Evolutionary conservation across 2,888 invertebrate genomes (phyloP), one percentile per base, ranked within the genome.

Genomic region (Calameuta idolon): DNA sequence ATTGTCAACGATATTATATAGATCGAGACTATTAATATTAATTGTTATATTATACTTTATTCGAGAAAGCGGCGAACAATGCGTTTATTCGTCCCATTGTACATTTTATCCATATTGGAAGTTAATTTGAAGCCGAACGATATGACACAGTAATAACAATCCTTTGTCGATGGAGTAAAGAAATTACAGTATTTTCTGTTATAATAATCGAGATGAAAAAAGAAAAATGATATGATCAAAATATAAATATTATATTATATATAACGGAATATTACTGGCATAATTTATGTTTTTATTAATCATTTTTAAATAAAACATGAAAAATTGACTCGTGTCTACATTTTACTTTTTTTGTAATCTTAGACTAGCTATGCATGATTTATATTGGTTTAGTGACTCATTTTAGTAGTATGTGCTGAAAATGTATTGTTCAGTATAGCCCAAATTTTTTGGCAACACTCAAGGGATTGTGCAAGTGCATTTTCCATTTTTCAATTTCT

Each of bases 241-340:
- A 82, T 84, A 84, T 83, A 85, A 81, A 84, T 83, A 83, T 81
- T 75, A 78, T 74, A 79, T 84, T 83, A 80, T 71, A 78, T 81
- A 81, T 83, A 85, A 81, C 81, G 74, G 82, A 81, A 85, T 83
- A 82, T 82, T 84, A 87, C 79, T 86, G 84, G 80, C 84, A 83
- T 87, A 85, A 87, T 86, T 89, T 88, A 87, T 88, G 87, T 89
- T 89, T 87, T 88, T 85, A 87, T 89, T 82, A 81, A 87, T 86
- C 83, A 86, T 88, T 89, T 87, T 88, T 85, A 82, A 88, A 88
- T 88, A 88, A 89, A 88, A 86, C 78, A 81, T 78, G 80, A 84
- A 82, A 83, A 82, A 83, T 33, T 75, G 30, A 75, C 3, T 23
- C 5, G 55, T 23, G 23, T 23, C 23, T 40, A 40, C 5, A 15